Evolutionary conservation across 2,113 vertebrate species (phyloP), one percentile per base, ranked within the genome.

Genomic region (Plecotus auritus): DNA sequence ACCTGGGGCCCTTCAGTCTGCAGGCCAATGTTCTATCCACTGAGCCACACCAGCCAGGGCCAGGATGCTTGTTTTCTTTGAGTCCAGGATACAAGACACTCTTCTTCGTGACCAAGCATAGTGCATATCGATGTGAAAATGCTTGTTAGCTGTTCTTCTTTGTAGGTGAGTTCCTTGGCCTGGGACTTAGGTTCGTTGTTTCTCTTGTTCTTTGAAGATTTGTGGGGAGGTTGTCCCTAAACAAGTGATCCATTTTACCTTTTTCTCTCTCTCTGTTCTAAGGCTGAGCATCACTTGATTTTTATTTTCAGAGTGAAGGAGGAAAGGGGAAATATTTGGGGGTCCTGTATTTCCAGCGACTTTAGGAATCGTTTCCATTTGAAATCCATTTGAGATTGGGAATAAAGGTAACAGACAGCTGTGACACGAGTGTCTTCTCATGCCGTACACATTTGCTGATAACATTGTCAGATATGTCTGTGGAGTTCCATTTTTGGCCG

Each of bases 71-170:
- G 0, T 20, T 32, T 26, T 59, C 70, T 56, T 16, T 22, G 6
- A 8, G 5, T 22, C 2, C 4, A 14, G 54, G 22, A 45, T 1
- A 9, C 18, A 0, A 11, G 47, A 22, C 5, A 3, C 30, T 7
- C 20, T 64, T 7, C 20, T 49, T 17, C 61, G 51, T 49, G 37
- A 18, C 13, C 14, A 0, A 1, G 74, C 42, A 8, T 2, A 11
- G 37, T 20, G 69, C 54, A 2, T 23, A 2, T 8, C 4, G 32
- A 7, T 16, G n/a, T 40, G 72, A 28, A 28, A 37, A 30, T 17
- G 47, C 69, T 61, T 6, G 56, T 14, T 10, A 26, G 42, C 10
- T 37, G 16, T 40, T 74, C 12, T 9, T 7, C 85, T 74, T 13
- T 18, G 10, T 69, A 22, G 54, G 20, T 23, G 26, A 1, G 49